Base-by-base conservation (phyloP, 2,888 invertebrate species). In the Chloroclysta siterata region DNA sequence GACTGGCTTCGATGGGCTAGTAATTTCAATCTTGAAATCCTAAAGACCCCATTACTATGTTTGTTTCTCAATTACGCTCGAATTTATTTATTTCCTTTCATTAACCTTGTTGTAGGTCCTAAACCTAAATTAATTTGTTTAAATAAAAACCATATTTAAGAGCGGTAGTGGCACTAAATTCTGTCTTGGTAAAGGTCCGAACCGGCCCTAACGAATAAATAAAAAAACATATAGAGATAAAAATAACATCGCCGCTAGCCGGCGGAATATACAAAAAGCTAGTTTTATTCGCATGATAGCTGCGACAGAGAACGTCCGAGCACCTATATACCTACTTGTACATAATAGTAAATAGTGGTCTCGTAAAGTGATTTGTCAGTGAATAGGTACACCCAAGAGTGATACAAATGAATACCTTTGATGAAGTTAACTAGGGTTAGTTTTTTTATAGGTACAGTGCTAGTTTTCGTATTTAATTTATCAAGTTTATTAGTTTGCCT, bases 401-500 rank as follows among this genome's bases (percentile, higher is more conserved):
- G 42, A 53, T 60, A 33, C 22, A 54, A 60, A 29, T 46, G 5
- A 28, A 17, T 42, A 13, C 22, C 5, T 44, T 48, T 39, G 29
- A 42, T 44, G 42, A 58, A 51, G n/a, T 28, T 14, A 50, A 48
- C n/a, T 8, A 29, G n/a, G 29, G 59, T 39, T 39, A 39, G 36
- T 52, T 54, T 60, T 36, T 17, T n/a, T 48, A 17, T n/a, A 22
- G 22, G 22, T 22, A 14, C 8, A 72, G 69, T 47, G 6, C 64
- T 66, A 56, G 52, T 54, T 68, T 63, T 63, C 65, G 65, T 68
- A 66, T 64, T 50, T 61, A 15, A 42, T 57, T 61, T 60, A 73
- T 65, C 72, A 71, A 50, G 73, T 75, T 66, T 71, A 68, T 70
- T 64, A 69, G 72, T 72, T 78, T 66, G 71, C 78, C 81, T 79